These are phyloP conservation scores for Dexiosoma caninum DNA, from an alignment of 2,888 invertebrate species.

Conservation along the genomic window DNA sequence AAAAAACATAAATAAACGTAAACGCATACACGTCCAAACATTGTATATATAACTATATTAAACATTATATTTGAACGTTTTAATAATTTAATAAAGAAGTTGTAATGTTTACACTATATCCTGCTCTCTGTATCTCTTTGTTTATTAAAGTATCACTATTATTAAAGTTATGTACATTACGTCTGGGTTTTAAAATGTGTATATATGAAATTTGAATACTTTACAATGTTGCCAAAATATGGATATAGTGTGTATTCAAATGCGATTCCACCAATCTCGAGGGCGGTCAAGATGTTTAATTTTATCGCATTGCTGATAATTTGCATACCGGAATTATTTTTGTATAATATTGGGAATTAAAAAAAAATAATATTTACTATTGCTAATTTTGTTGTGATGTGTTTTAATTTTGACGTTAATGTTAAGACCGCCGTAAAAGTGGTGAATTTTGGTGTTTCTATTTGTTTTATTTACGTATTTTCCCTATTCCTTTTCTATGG, in stretches of 20 bases:
- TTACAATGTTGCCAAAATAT: not conserved
- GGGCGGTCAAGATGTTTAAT: not conserved
- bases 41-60: too few species aligned
- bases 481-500: constrained; percentile 27
- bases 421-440: constrained; percentile 44
- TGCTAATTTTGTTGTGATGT: too few species aligned
- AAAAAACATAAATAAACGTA: not conserved
- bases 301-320: not conserved
- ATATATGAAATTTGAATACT: too few species aligned
- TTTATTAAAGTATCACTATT: too few species aligned
- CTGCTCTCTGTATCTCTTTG: too few species aligned
- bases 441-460: constrained; percentile 53
- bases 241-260: not conserved
- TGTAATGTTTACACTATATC: too few species aligned
- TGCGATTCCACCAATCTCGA: not conserved
- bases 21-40: not conserved
- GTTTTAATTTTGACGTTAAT: not conserved
- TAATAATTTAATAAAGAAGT: too few species aligned
- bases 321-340: not conserved
- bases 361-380: too few species aligned
- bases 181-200: too few species aligned
- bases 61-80: too few species aligned
- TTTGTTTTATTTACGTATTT: constrained; percentile 48
- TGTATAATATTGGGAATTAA: not conserved
- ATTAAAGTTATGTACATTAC: too few species aligned